These are phyloP conservation scores for Psix sp. DNA, from an alignment of 1,140 invertebrate genomes.

Conservation along the genomic window DNA sequence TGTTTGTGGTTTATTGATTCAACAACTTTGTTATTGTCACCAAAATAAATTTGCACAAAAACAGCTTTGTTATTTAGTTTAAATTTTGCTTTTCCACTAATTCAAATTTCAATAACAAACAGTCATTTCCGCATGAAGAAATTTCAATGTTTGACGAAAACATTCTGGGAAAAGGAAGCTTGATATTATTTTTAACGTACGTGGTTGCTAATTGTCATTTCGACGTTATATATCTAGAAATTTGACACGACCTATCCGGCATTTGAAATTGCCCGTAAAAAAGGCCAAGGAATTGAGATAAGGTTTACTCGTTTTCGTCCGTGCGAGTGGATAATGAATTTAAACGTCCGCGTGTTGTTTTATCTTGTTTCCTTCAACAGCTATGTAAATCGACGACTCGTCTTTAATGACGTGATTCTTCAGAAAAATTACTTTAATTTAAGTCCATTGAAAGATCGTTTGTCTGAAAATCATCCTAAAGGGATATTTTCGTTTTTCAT, in stretches of 20 bases:
- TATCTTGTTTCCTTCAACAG: constrained; percentile 9
- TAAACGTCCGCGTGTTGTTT: constrained; percentile 3
- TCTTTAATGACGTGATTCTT: constrained; percentile 14
- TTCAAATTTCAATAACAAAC: too few relatives aligned
- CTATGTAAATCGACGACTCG: constrained; percentile 11
- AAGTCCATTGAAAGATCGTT: constrained; percentile 19
- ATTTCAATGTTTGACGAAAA: too few relatives aligned
- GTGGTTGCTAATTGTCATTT: constrained; percentile 24
- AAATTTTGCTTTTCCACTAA: too few relatives aligned
- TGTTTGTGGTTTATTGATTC: too few relatives aligned
- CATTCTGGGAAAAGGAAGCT: too few relatives aligned
- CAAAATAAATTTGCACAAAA: too few relatives aligned
- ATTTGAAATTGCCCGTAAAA: neutral
- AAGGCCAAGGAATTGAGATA: constrained; percentile 13
- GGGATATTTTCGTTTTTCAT: too few relatives aligned
- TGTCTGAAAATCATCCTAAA: neutral
- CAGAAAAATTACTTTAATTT: constrained; percentile 21
- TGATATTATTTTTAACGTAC: constrained; percentile 5
- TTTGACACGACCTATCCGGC: too few relatives aligned
- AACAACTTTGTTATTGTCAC: too few relatives aligned
- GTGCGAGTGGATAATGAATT: constrained; percentile 4
- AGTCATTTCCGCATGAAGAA: too few relatives aligned
- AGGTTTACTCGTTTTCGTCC: neutral
- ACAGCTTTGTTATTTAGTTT: too few relatives aligned
- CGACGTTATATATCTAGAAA: constrained; percentile 7